A percentile compares a stretch with the other conserved stretches of the same genome.
phyloP scores from a whole-genome alignment of 2,113 vertebrate genomes.

The Rattus rattus region DNA sequence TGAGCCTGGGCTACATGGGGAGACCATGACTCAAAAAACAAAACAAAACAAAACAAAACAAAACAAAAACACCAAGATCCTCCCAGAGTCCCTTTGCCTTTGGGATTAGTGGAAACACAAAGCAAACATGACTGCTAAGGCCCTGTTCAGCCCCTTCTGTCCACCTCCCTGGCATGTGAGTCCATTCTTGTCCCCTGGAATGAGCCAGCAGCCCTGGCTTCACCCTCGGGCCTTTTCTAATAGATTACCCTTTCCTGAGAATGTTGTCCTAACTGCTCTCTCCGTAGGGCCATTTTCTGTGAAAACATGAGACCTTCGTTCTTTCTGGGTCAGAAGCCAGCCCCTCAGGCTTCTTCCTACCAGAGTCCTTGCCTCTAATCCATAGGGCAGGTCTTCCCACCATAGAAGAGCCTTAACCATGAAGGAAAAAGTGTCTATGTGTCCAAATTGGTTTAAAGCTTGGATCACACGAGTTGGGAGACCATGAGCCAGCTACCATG shows the following conservation, averaged over 20 bases:
- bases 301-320: slow-evolving; percentile 2
- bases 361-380: neutral
- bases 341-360: slow-evolving; percentile 30
- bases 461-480: neutral
- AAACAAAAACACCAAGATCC: neutral
- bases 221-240: slow-evolving; percentile 18
- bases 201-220: neutral
- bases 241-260: neutral
- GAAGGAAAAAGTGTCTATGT: neutral
- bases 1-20: neutral
- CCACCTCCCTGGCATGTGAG: neutral
- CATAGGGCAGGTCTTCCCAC: neutral
- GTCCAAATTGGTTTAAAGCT: neutral
- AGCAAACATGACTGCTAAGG: neutral
- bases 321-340: slow-evolving; percentile 66
- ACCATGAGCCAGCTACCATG: neutral
- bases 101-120: neutral
- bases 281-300: slow-evolving; percentile 42
- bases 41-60: neutral
- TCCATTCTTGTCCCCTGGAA: neutral
- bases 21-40: neutral
- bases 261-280: neutral
- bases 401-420: neutral
- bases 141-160: neutral
- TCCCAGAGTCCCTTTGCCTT: neutral